These are phyloP conservation scores for Paratilapia polleni DNA, from an alignment of 2,113 vertebrate genomes.

Conservation along the genomic window DNA sequence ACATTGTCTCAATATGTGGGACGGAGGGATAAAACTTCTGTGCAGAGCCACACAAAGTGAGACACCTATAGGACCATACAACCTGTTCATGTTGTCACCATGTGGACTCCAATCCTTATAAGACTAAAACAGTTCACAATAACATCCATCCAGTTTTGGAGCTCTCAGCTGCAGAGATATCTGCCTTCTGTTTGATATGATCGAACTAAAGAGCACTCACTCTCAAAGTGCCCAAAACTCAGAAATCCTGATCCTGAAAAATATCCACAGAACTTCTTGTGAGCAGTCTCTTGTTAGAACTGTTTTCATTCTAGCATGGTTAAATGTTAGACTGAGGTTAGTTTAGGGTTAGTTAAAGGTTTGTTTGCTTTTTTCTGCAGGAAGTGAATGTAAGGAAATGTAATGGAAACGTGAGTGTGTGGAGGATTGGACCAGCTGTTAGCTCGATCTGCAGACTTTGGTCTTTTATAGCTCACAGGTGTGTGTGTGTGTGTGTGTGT, in stretches of 20 bases:
- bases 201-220: too few relatives aligned
- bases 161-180: too few relatives aligned
- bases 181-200: too few relatives aligned
- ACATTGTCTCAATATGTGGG: too few relatives aligned
- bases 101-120: background rate
- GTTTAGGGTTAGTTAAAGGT: too few relatives aligned
- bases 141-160: too few relatives aligned
- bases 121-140: too few relatives aligned
- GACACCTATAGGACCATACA: background rate
- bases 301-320: too few relatives aligned
- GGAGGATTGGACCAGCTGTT: background rate
- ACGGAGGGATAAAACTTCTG: background rate
- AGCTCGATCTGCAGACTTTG: background rate
- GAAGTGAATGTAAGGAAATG: too few relatives aligned
- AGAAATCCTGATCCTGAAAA: background rate
- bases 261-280: background rate
- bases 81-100: background rate
- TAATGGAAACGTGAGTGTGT: background rate
- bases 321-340: too few relatives aligned
- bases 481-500: background rate
- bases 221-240: background rate
- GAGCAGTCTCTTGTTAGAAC: background rate
- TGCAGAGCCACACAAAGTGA: too few relatives aligned
- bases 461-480: slow-evolving; percentile 48
- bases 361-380: too few relatives aligned